Percentiles rank a stretch among this genome's conserved stretches.
These are phyloP conservation scores for Scytalopus superciliaris DNA, from an alignment of 2,113 vertebrate genomes.

Conservation along the genomic window DNA sequence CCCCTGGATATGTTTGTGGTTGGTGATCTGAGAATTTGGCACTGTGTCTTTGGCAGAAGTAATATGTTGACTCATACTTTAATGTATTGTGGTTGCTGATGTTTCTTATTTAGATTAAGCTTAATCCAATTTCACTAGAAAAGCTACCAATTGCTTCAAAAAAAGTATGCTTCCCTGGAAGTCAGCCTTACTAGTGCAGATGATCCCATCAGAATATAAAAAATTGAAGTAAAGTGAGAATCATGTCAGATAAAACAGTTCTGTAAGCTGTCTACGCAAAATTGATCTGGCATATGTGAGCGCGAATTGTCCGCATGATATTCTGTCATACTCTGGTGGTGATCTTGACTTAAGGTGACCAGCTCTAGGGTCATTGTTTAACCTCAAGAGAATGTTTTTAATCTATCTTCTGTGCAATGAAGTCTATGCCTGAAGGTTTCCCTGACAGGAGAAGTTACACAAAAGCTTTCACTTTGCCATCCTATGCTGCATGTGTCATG, in stretches of 20 bases:
- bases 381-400: neutral
- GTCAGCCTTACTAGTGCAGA: neutral
- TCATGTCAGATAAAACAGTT: neutral
- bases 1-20: neutral
- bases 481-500: rapidly evolving
- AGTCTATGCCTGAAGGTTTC: neutral
- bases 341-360: neutral
- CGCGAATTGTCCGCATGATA: neutral
- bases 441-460: neutral
- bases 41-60: neutral
- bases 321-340: neutral
- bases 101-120: neutral
- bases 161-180: neutral
- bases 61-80: neutral
- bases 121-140: neutral
- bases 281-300: neutral
- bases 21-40: neutral
- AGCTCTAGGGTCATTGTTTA: neutral
- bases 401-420: neutral
- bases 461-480: neutral
- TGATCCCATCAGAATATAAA: neutral
- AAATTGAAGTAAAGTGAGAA: neutral
- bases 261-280: neutral
- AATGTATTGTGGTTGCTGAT: neutral
- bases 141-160: neutral